Base-by-base conservation (phyloP, 2,797 vertebrate genomes). In the Sebastes cheni region DNA sequence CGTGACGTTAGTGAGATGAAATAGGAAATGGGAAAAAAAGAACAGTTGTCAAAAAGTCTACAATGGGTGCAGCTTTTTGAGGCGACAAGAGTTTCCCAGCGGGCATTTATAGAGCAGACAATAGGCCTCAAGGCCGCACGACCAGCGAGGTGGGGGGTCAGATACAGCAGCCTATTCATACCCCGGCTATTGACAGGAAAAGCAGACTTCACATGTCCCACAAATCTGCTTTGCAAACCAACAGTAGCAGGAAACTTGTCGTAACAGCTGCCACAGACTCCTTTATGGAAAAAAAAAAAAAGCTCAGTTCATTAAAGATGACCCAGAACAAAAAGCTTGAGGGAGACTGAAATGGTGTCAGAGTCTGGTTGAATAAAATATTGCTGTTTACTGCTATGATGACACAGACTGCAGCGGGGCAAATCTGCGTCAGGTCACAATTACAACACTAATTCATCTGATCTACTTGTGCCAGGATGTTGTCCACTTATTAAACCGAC, bases 11-110 rank as follows among this genome's bases (percentile, higher is more conserved):
- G 68, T 42, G 62, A 59, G 78, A 81, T 73, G 76, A 86, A 91
- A 68, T 46, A 88, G 52, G 92, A 87, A 88, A 77, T 6, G 29
- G 68, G 46, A 77, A 83, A 77, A 85, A 85, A 62, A 75, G 75
- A 93, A 86, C 85, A 92, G 89, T 70, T 94, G 88, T 7, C 85
- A 89, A 58, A 81, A 52, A 46, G 79, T 91, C 90, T 67, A 88
- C 61, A 82, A 87, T 82, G 65, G 86, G 55, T 69, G 67, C 64
- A 56, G 66, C 71, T 84, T 86, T 86, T 73, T 77, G 72, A 85
- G 89, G 73, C 46, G 59, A 72, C 71, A 72, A 42, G 46, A 73
- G n/a, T 72, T 86, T 94, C 86, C 75, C 81, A 81, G 90, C 66
- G 4, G 78, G 90, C 85, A 72, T 86, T 85, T 73, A 71, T 34